Evolutionary conservation across 2,888 invertebrate species (phyloP), one percentile per base, ranked within the genome.

Genomic region (Meteorus cinctellus): DNA sequence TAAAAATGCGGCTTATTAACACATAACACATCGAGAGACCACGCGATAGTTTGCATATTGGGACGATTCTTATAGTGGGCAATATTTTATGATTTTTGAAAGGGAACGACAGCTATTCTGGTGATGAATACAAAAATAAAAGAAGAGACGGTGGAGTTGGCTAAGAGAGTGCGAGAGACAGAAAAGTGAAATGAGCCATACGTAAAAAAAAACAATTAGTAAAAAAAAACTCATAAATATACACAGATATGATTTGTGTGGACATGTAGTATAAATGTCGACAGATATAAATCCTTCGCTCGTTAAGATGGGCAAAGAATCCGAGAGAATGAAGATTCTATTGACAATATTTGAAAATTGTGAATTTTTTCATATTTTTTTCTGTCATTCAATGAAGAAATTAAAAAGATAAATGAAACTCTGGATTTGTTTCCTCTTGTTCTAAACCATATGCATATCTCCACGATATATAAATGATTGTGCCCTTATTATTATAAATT

Each of bases 401-500:
- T 41, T 45, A 55, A 69, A 75, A 66, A 72, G 34, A 51, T 68
- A 41, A 31, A 48, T 27, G 24, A 16, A 59, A 34, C 19, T 29
- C 72, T 29, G 72, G 77, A 65, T 80, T 80, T 79, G 77, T 79
- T 76, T 75, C 70, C 81, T 75, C 74, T 77, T 78, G 75, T 77
- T 80, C 81, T 79, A 76, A 78, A 79, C 77, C 77, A 67, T 71
- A 68, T 69, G 65, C 63, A 60, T 75, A 24, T 1, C 19, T 55
- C 55, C n/a, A 19, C 4, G n/a, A 55, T 55, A 55, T 55, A 55
- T 55, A 24, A 55, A 77, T 77, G 75, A 74, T 74, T 73, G 82
- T 82, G 83, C 84, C 84, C 85, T 86, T 87, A 88, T 88, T 88
- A 87, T 89, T 88, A 88, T 88, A 89, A 89, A 89, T 89, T 89